These are phyloP conservation scores for Thecophora atra DNA, from an alignment of 2,888 invertebrate species.

Conservation along the genomic window DNA sequence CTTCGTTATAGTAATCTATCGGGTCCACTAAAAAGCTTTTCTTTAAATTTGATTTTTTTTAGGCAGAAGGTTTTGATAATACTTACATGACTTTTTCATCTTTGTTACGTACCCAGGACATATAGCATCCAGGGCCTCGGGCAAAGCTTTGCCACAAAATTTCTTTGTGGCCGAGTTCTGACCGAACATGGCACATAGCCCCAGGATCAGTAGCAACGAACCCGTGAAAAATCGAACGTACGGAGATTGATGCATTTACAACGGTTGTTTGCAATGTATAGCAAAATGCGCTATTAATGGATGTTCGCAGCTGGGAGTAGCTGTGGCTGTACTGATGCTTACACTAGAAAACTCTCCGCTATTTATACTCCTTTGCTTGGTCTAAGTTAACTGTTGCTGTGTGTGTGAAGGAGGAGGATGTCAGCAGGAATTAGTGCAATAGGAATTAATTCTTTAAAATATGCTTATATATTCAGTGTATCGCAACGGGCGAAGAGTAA, in stretches of 20 bases:
- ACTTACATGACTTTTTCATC: constrained; percentile 49
- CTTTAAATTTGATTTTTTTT: background rate
- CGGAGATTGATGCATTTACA: background rate
- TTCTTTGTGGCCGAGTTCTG: constrained; percentile 29
- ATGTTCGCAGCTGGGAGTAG: constrained; percentile 4
- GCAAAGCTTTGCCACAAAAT: constrained; percentile 50
- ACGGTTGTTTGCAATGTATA: background rate
- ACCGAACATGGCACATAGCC: background rate
- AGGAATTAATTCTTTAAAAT: constrained; percentile 20
- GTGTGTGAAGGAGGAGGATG: constrained; percentile 16
- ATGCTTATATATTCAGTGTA: constrained; percentile 9
- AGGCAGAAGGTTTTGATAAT: background rate
- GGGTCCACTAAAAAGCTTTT: constrained; percentile 26
- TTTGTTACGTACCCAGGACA: constrained; percentile 52
- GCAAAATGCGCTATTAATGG: background rate
- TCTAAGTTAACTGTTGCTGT: background rate
- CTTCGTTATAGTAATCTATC: constrained; percentile 41
- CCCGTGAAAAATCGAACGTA: constrained; percentile 1
- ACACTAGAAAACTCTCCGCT: background rate
- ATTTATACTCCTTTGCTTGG: constrained; percentile 20
- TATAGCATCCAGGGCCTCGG: constrained; percentile 45
- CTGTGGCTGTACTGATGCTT: constrained; percentile 16
- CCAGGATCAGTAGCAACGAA: constrained; percentile 7
- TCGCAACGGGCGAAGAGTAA: background rate
- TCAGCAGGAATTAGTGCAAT: constrained; percentile 29